Percentiles rank a stretch among this genome's conserved stretches.
Evolutionary conservation across 2,113 vertebrate species (phyloP).

Genomic region (Mastomys coucha): DNA sequence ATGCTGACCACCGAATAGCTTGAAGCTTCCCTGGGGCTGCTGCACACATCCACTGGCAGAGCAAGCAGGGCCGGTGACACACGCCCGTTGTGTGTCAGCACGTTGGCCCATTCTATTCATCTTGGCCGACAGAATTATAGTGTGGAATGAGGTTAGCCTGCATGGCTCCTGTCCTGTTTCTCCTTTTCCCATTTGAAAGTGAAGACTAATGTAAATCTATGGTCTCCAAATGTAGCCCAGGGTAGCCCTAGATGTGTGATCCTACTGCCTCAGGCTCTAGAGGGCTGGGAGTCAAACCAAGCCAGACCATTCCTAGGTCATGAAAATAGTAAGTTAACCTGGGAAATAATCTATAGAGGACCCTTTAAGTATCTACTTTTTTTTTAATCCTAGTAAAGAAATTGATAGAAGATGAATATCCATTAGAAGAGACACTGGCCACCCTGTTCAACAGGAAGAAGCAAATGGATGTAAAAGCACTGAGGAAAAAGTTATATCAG

Average conservation of each 20-base stretch:
- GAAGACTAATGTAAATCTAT: not conserved
- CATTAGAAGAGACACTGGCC: not conserved
- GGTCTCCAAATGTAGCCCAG: too few relatives aligned
- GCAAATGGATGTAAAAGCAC: not conserved
- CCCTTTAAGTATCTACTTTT: not conserved
- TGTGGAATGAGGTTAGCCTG: not conserved
- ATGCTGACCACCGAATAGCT: not conserved
- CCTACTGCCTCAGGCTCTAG: not conserved
- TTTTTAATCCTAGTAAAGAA: not conserved
- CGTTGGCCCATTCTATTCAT: not conserved
- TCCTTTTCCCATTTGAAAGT: not conserved
- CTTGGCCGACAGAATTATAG: not conserved
- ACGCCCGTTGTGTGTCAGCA: not conserved
- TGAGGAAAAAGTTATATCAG: not conserved
- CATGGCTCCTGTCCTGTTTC: not conserved
- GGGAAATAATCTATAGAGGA: not conserved
- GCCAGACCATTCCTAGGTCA: not conserved
- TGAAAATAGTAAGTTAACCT: not conserved
- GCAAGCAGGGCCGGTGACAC: rapidly evolving
- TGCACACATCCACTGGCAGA: too few relatives aligned
- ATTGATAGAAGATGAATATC: not conserved
- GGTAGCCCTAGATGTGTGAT: not conserved
- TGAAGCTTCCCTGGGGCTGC: not conserved
- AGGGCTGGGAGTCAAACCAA: not conserved
- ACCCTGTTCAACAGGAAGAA: not conserved